Percentiles rank a stretch among this genome's conserved stretches.
These are phyloP conservation scores for Hypselothyrea guttata DNA, from an alignment of 2,888 invertebrate species.

Conservation along the genomic window DNA sequence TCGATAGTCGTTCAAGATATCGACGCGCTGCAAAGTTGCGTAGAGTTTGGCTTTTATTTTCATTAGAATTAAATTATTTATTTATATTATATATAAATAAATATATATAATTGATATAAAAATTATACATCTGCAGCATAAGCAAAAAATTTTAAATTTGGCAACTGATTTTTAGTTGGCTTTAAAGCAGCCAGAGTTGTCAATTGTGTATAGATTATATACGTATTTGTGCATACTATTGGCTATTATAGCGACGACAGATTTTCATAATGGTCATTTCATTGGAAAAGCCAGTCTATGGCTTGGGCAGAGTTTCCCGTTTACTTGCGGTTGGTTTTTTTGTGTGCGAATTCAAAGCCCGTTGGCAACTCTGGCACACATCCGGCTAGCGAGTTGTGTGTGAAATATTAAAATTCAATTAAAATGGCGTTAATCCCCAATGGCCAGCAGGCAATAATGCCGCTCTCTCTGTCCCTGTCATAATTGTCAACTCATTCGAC, in stretches of 20 bases:
- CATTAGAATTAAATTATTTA: background rate
- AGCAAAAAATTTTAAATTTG: too few species aligned
- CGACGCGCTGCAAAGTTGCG: too few species aligned
- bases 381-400: slow-evolving; percentile 65
- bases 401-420: slow-evolving; percentile 81
- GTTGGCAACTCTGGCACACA: slow-evolving; percentile 34
- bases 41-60: too few species aligned
- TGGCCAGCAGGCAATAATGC: slow-evolving; percentile 57
- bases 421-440: slow-evolving; percentile 79
- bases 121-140: too few species aligned
- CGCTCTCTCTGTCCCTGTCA: slow-evolving; percentile 52
- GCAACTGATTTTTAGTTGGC: background rate
- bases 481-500: slow-evolving; percentile 76
- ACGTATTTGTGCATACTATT: slow-evolving; percentile 38
- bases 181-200: slow-evolving; percentile 20
- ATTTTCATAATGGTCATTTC: slow-evolving; percentile 72
- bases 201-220: too few species aligned
- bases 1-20: too few species aligned
- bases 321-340: slow-evolving; percentile 73
- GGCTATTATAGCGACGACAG: slow-evolving; percentile 61
- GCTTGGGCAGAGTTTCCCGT: slow-evolving; percentile 41
- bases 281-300: slow-evolving; percentile 43
- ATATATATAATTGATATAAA: too few species aligned
- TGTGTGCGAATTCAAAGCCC: slow-evolving; percentile 59
- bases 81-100: too few species aligned